Conservation (phyloP, 2,113 vertebrate genomes). For the Cariama cristata region DNA sequence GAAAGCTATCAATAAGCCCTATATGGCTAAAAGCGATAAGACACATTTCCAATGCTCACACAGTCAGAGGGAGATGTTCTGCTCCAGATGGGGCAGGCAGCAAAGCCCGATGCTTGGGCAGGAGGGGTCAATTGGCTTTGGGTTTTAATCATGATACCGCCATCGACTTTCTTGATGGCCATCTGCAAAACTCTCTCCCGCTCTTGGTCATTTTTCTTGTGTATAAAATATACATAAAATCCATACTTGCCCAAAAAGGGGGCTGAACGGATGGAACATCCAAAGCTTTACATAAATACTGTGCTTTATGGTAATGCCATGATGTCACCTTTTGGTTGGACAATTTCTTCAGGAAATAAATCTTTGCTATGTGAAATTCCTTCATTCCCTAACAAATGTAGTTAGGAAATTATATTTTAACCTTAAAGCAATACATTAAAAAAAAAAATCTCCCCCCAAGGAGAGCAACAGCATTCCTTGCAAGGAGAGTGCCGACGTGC, state of each 20-base stretch:
- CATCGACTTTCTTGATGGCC: background rate
- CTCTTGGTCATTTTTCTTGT: background rate
- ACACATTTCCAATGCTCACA: fast-evolving
- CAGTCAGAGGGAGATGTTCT: background rate
- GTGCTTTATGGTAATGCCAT: background rate
- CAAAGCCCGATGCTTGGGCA: fast-evolving
- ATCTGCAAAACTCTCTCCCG: background rate
- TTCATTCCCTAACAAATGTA: background rate
- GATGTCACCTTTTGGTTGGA: background rate
- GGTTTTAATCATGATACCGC: background rate
- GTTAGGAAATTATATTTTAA: background rate
- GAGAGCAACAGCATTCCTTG: background rate
- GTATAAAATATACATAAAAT: background rate
- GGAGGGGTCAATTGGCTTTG: fast-evolving
- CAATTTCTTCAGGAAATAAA: background rate
- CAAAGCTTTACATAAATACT: background rate
- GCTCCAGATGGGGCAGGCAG: background rate
- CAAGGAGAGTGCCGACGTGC: background rate
- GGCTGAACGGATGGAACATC: background rate
- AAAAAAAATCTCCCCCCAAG: background rate
- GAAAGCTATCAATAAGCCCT: background rate
- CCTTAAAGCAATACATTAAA: background rate
- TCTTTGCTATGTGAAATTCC: background rate
- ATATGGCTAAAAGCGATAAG: background rate
- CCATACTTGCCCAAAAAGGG: background rate